Conservation (phyloP, 2,797 vertebrate genomes). For the Propithecus deckenii region DNA sequence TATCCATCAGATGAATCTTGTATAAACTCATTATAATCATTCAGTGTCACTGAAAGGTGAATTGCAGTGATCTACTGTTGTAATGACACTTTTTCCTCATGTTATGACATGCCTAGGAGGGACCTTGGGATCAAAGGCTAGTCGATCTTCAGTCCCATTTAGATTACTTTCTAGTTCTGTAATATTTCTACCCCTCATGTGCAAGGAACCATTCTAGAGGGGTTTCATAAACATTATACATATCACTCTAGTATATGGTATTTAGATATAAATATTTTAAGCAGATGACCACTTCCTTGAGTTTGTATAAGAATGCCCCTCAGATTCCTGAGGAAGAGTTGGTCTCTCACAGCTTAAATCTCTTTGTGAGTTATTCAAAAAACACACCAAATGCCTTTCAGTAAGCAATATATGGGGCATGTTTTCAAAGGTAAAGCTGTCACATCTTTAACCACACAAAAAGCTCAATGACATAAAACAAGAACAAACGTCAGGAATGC, state of each 20-base stretch:
- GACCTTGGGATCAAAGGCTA: not conserved
- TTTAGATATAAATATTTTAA: not conserved
- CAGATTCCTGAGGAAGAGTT: not conserved
- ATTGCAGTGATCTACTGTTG: not conserved
- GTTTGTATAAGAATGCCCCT: not conserved
- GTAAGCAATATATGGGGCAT: not conserved
- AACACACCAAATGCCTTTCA: not conserved
- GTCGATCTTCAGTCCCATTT: not conserved
- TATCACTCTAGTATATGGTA: not conserved
- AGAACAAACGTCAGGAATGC: not conserved
- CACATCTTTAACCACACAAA: not conserved
- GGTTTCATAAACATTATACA: not conserved
- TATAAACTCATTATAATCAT: not conserved
- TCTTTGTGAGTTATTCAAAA: slow-evolving; percentile 13
- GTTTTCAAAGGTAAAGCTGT: not conserved
- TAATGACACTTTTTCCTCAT: not conserved
- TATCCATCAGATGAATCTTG: not conserved
- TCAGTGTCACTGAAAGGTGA: not conserved
- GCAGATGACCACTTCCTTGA: not conserved
- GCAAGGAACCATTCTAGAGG: not conserved
- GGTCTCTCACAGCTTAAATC: not conserved
- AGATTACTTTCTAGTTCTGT: not conserved
- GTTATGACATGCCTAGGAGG: not conserved
- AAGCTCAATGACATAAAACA: not conserved
- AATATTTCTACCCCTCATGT: not conserved